A percentile compares a stretch with the other conserved stretches of the same genome.
These are phyloP conservation scores for Macaria liturata DNA, from an alignment of 2,888 invertebrate genomes.

Conservation along the genomic window DNA sequence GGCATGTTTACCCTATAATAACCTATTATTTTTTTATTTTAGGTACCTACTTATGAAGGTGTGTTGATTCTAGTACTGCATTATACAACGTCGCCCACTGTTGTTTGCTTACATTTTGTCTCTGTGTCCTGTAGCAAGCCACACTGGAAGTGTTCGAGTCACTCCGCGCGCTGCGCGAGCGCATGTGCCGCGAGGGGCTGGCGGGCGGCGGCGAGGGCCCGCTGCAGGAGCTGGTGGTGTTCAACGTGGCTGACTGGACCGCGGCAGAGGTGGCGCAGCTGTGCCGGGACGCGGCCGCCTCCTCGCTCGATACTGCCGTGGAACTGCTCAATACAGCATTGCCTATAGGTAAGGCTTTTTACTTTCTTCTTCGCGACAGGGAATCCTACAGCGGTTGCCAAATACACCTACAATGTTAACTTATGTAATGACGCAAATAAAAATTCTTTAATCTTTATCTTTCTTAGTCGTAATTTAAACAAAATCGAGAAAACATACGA, in stretches of 20 bases:
- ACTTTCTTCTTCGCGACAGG: too few species aligned
- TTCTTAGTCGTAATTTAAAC: too few species aligned
- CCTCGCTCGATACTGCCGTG: constrained; percentile 50
- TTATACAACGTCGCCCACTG: too few species aligned
- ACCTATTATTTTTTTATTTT: too few species aligned
- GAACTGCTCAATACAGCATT: constrained; percentile 53
- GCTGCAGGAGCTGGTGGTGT: constrained; percentile 61
- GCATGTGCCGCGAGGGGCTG: constrained; percentile 59
- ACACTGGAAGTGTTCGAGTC: constrained; percentile 62
- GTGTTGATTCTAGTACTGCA: too few species aligned
- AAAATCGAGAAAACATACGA: too few species aligned
- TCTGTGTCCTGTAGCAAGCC: constrained; percentile 52
- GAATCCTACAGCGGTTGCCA: too few species aligned
- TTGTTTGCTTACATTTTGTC: too few species aligned
- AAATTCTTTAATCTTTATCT: too few species aligned
- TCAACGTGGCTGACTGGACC: constrained; percentile 74
- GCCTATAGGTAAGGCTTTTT: constrained; percentile 49
- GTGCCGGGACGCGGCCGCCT: constrained; percentile 56
- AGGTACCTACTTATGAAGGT: too few species aligned
- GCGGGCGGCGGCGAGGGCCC: constrained; percentile 53
- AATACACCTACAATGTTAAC: too few species aligned
- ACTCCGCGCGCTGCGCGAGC: constrained; percentile 58
- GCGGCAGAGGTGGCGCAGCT: constrained; percentile 65
- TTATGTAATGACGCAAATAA: too few species aligned
- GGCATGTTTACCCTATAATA: not conserved